These are phyloP conservation scores for Geococcyx californianus DNA, from an alignment of 2,113 vertebrate genomes.

Conservation along the genomic window DNA sequence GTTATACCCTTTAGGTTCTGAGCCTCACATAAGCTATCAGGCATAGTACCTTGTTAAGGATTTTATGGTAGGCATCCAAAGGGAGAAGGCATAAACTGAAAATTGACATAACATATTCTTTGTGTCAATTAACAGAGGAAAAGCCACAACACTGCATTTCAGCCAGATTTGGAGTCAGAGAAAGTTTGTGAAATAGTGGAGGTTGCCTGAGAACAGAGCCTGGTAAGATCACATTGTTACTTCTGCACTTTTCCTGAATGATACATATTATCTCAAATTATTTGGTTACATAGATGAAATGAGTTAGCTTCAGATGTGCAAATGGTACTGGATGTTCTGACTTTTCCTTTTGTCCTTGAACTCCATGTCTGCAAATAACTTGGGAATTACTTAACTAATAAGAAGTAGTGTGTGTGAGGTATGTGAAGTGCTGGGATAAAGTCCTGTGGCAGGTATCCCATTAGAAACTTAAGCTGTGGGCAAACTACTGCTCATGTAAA, in stretches of 20 bases:
- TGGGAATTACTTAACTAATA: not conserved
- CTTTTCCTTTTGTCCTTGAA: not conserved
- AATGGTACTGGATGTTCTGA: not conserved
- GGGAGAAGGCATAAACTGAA: not conserved
- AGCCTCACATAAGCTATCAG: not conserved
- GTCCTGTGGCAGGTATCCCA: not conserved
- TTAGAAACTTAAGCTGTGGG: not conserved
- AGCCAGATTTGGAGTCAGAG: not conserved
- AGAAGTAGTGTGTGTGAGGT: not conserved
- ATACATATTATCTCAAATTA: not conserved
- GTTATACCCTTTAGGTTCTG: not conserved
- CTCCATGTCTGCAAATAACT: not conserved
- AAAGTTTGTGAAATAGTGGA: not conserved
- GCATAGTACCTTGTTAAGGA: too few species aligned
- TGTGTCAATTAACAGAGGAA: not conserved
- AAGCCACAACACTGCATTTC: not conserved
- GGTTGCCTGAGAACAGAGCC: not conserved
- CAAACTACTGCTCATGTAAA: not conserved
- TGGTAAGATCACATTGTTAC: conserved; percentile 12
- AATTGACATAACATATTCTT: not conserved
- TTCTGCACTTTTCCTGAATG: not conserved
- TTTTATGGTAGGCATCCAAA: too few species aligned
- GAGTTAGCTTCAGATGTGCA: not conserved
- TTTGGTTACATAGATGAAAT: not conserved
- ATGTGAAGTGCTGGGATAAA: not conserved